Conservation (phyloP, 2,797 vertebrate genomes). For the Tapirus indicus region DNA sequence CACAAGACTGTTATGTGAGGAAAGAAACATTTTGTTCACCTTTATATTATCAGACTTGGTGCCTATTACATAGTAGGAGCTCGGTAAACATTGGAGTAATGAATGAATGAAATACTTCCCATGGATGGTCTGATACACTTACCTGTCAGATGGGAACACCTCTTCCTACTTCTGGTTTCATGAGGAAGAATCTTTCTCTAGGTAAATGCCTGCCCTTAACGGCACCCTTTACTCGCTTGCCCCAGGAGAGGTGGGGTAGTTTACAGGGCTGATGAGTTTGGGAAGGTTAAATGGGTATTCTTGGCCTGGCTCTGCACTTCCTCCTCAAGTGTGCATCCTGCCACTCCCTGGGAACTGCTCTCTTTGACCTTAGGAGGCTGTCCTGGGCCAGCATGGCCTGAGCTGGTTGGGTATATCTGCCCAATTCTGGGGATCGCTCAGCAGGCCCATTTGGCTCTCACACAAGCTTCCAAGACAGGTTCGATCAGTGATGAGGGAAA, state of each 20-base stretch:
- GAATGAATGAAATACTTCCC: background rate
- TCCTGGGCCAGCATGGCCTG: background rate
- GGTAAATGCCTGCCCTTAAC: no score
- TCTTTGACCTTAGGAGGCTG: background rate
- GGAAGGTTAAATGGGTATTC: background rate
- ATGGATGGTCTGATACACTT: background rate
- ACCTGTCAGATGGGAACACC: background rate
- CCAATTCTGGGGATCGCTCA: background rate
- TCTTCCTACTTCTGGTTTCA: background rate
- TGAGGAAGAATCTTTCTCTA: background rate
- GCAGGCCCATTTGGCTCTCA: no score
- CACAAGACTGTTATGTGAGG: background rate
- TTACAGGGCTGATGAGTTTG: background rate
- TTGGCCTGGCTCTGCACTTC: background rate
- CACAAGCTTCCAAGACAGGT: background rate
- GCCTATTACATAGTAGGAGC: background rate
- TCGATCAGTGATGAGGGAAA: background rate
- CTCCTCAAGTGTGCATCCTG: rapidly evolving
- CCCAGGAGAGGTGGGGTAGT: background rate
- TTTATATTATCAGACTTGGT: background rate
- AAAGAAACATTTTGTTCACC: background rate
- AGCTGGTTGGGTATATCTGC: background rate
- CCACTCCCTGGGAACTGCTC: no score
- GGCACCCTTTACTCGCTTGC: background rate
- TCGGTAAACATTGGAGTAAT: background rate